Evolutionary conservation across 2,888 invertebrate species (phyloP).

Genomic region (Drosophila bunnanda): DNA sequence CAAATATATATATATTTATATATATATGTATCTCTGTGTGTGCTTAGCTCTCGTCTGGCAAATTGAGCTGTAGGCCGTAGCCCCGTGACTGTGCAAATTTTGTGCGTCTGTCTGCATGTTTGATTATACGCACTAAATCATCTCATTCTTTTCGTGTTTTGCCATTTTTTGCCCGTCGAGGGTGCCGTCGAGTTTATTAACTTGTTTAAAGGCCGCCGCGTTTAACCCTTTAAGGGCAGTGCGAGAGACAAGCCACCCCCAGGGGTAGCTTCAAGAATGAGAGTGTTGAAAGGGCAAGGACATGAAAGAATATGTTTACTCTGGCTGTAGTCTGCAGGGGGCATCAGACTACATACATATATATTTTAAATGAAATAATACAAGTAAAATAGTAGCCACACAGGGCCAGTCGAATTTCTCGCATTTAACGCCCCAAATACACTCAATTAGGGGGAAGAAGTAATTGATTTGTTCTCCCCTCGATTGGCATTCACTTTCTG

Average conservation of each 20-base stretch:
- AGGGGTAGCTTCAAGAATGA: background rate
- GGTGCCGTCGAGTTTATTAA: constrained; percentile 62
- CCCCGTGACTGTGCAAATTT: constrained; percentile 71
- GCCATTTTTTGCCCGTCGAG: constrained; percentile 9
- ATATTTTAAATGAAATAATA: background rate
- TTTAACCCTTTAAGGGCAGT: constrained; percentile 59
- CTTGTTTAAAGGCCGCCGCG: constrained; percentile 67
- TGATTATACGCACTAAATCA: constrained; percentile 73
- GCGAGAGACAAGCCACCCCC: constrained; percentile 16
- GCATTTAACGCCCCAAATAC: constrained; percentile 1
- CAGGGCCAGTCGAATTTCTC: background rate
- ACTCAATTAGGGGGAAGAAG: constrained; percentile 6
- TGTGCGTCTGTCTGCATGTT: constrained; percentile 70
- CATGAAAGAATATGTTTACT: constrained; percentile 27
- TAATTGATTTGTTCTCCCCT: constrained; percentile 21
- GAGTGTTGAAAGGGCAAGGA: constrained; percentile 26
- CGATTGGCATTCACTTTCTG: constrained; percentile 29
- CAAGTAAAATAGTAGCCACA: background rate
- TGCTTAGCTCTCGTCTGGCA: constrained; percentile 64
- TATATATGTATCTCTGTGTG: constrained; percentile 1
- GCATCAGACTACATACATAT: background rate
- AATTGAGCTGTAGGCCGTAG: constrained; percentile 77
- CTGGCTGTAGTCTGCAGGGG: too few relatives aligned
- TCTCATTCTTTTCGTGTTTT: constrained; percentile 53
- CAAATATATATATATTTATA: background rate